A percentile compares a stretch with the other conserved stretches of the same genome.
Conservation (phyloP, 2,113 vertebrate species). For the Oncorhynchus tshawytscha region DNA sequence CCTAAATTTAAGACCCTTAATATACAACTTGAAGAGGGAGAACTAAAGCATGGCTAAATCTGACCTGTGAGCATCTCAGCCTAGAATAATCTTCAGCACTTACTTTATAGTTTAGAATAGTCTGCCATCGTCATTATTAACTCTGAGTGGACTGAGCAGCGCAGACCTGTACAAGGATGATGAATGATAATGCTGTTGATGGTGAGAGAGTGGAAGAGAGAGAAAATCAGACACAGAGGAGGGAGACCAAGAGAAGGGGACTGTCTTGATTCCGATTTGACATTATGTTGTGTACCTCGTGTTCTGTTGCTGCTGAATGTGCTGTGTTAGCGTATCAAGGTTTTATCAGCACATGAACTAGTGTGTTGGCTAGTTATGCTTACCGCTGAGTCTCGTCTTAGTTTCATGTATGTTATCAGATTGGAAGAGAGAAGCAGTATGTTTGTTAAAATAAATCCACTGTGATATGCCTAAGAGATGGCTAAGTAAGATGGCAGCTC, state of each 20-base stretch:
- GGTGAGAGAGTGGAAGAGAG: neutral
- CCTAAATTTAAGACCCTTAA: neutral
- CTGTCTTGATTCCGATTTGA: too few relatives aligned
- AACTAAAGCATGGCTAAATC: neutral
- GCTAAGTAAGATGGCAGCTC: too few relatives aligned
- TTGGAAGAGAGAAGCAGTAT: neutral
- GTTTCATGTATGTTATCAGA: neutral
- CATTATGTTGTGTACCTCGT: too few relatives aligned
- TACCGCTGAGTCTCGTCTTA: neutral
- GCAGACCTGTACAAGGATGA: neutral
- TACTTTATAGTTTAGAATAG: neutral
- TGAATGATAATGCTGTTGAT: neutral
- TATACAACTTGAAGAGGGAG: neutral
- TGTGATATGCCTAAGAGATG: too few relatives aligned
- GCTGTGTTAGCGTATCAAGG: too few relatives aligned
- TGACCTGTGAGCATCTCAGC: neutral
- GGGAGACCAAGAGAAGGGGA: too few relatives aligned
- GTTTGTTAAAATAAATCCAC: neutral
- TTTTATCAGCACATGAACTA: too few relatives aligned
- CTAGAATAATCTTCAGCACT: neutral
- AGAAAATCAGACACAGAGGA: neutral
- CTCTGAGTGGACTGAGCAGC: neutral
- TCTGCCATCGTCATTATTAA: neutral
- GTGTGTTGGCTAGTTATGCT: neutral
- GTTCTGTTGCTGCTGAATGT: too few relatives aligned